Base-by-base conservation (phyloP, 1,140 invertebrate genomes). In the Drosophila tsacasi region DNA sequence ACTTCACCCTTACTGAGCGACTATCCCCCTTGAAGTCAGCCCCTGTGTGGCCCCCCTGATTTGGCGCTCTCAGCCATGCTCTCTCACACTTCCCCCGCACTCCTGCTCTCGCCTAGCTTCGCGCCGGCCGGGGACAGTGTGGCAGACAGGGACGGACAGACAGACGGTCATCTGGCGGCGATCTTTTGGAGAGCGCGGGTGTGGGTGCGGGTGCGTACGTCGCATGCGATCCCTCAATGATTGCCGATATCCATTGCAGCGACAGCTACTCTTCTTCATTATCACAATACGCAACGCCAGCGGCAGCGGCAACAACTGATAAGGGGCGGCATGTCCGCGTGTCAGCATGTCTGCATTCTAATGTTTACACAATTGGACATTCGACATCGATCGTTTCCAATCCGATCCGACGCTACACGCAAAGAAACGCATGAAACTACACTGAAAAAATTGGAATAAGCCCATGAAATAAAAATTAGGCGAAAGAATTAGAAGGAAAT, bases 281-380 rank as follows among this genome's bases (percentile, higher is more conserved):
- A 46, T 66, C 57, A 15, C 40, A 58, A 47, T 72, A 21, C 71
- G 50, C 64, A 71, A 50, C 32, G 54, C 49, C 66, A 57, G 46
- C 57, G 23, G 32, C 67, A 68, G 32, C 42, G 55, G 37, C 32
- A 13, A 37, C 13, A 19, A 60, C 74, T 77, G 75, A 78, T 78
- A 78, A 78, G 75, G 40, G 75, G 49, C 27, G 27, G 52, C 21
- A 17, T 55, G 52, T 23, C 52, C 52, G 52, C 52, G 32, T 55
- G 52, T 55, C 52, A 37, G 52, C 54, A 13, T 58, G 69, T 77
- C 75, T 69, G 58, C 76, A 60, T 78, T 78, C 74, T 69, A 78
- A 78, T 77, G 64, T 69, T 78, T 78, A 78, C 75, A 78, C 64
- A 78, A 78, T 61, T 78, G 75, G 74, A 69, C 75, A 61, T 39